Base-by-base conservation (phyloP, 2,113 vertebrate genomes). In the Porphyrio hochstetteri region DNA sequence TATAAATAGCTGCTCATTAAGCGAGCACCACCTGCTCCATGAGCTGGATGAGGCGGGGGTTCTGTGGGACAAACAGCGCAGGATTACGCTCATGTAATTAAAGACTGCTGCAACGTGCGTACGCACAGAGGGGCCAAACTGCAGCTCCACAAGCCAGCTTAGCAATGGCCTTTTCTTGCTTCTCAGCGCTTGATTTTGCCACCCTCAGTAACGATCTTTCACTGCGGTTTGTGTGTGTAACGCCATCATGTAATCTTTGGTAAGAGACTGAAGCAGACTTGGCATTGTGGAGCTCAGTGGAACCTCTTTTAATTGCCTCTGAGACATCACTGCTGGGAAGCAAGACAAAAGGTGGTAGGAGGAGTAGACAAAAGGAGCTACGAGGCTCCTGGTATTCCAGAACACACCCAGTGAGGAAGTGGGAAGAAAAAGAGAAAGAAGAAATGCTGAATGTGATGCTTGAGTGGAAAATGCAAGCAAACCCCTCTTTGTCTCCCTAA, bases 1-100 rank as follows among this genome's bases (percentile, higher is more conserved):
- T 60, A 90, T 50, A 90, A 93, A 94, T 53, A 96, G 72, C 80
- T 90, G 80, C 44, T 92, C 71, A 76, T 88, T 94, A 94, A 77
- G 28, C 10, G 3, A 90, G 56, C 52, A 86, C 76, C 25, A 61
- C 68, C 85, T 92, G 85, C 90, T 95, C 92, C 82, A 52, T 40
- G 68, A 90, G 79, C 92, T 88, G 92, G 53, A 81, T 83, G 85
- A 95, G 44, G 67, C 87, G 89, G 48, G 48, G 83, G 35, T 60
- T 95, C 90, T 57, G 38, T 53, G 80, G 92, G 82, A 88, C 76
- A 90, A 90, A 72, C 15, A 29, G 85, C 0, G 0, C 61, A 42
- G 84, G 78, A 89, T 90, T 82, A 94, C 21, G 79, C 33, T 90
- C 61, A 3, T 29, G 60, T 61, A 88, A 96, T 81, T 96, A 91